Evolutionary conservation across 2,797 vertebrate genomes (phyloP).

Genomic region (Zenarchopterus dispar): DNA sequence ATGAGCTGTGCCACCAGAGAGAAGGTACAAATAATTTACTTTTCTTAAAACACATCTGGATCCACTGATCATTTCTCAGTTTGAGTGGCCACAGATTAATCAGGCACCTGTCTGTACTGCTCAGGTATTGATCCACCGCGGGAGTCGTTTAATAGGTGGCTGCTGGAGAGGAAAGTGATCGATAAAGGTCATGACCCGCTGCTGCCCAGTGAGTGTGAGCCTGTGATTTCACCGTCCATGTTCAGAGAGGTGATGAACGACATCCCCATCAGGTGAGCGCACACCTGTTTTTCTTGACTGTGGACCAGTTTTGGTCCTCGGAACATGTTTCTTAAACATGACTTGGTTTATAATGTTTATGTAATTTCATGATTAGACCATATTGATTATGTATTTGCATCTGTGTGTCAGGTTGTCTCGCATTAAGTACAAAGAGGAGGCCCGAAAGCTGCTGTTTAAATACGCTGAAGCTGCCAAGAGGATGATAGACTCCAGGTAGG

Average conservation of each 20-base stretch:
- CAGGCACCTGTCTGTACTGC: background rate
- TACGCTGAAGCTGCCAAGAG: conserved; percentile 96
- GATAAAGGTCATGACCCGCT: conserved; percentile 95
- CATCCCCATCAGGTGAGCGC: conserved; percentile 94
- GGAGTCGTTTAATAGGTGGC: conserved; percentile 98
- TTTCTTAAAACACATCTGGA: background rate
- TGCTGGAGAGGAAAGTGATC: conserved; percentile 94
- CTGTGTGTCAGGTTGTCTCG: conserved; percentile 88
- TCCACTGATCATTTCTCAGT: background rate
- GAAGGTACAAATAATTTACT: conserved; percentile 80
- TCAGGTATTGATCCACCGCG: conserved; percentile 94
- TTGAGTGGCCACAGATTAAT: background rate
- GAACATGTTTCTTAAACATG: too few species aligned
- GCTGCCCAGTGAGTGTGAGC: conserved; percentile 94
- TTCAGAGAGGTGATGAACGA: conserved; percentile 99
- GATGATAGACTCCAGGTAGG: conserved; percentile 96
- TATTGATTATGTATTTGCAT: background rate
- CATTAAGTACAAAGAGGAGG: conserved; percentile 98
- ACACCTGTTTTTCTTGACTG: background rate
- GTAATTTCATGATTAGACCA: background rate
- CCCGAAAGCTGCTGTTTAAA: conserved; percentile 93
- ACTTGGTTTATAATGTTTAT: too few species aligned
- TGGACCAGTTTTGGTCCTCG: too few species aligned
- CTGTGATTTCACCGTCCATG: conserved; percentile 95
- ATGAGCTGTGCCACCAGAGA: conserved; percentile 95